Base-by-base conservation (phyloP, 2,888 invertebrate species). In the Trileptium ribeirensis region DNA sequence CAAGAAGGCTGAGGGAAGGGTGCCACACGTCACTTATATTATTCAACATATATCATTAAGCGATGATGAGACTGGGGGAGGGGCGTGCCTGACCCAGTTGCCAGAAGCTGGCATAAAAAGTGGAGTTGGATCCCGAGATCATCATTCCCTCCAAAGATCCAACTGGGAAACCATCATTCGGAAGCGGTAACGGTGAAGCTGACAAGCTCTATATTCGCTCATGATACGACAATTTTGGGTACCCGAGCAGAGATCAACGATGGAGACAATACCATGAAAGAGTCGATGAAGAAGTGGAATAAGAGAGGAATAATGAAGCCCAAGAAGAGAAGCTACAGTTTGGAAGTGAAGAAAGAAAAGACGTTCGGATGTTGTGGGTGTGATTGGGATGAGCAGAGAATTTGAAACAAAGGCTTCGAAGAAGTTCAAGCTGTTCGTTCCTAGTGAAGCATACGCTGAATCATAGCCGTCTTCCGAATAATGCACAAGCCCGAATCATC, bases 171-270 rank as follows among this genome's bases (percentile, higher is more conserved):
- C 36, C 70, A 70, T 36, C 19, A 70, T 70, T 70, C 70, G n/a
- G 24, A 70, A 31, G 33, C 70, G n/a, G n/a, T 19, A 31, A 70
- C 70, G 15, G n/a, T 70, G 36, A 70, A 31, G 15, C 8, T 70
- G 15, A 19, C 31, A 31, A 15, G n/a, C 36, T 70, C 70, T 8
- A 8, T 70, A 70, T 70, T 70, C 33, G 70, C 70, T 19, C 8
- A 70, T 70, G 70, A 70, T n/a, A 70, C 70, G 33, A 70, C 70
- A 29, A 36, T 70, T 15, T 33, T 70, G 70, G 70, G 70, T n/a
- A 29, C 33, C n/a, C 3, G 33, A 70, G 70, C 31, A 19, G 70
- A 70, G n/a, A 29, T 70, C 33, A 31, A 29, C 15, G 36, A 36
- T 70, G 70, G 70, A 8, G 70, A 15, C 8, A 33, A 8, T 8